Percentiles rank a stretch among this genome's conserved stretches.
Conservation (phyloP, 2,113 vertebrate genomes). For the Corvus moneduloides region DNA sequence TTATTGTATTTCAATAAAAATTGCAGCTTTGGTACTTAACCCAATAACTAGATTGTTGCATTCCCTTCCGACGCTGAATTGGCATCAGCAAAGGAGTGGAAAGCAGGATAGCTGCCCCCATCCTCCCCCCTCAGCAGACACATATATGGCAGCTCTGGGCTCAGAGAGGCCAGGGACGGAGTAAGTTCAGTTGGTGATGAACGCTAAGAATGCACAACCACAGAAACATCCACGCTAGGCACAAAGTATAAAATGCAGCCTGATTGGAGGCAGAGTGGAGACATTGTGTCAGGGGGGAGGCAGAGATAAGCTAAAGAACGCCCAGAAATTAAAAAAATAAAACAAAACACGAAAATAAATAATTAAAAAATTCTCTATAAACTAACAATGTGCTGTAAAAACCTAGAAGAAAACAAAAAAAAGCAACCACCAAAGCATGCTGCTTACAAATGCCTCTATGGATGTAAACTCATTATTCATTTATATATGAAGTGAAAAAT, state of each 20-base stretch:
- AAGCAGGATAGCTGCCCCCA: background rate
- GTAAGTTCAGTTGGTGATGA: background rate
- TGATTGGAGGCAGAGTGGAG: background rate
- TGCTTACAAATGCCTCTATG: background rate
- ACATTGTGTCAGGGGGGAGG: background rate
- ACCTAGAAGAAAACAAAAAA: background rate
- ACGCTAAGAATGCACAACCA: fast-evolving
- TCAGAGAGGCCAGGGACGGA: background rate
- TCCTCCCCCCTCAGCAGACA: background rate
- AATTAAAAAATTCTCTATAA: background rate
- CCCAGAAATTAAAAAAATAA: background rate
- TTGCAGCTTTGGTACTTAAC: conserved; percentile 42
- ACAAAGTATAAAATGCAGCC: background rate
- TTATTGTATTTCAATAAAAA: conserved; percentile 60
- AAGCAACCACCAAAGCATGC: background rate
- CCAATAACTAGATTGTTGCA: background rate
- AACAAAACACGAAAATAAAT: background rate
- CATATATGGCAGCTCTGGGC: background rate
- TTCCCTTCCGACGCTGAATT: background rate
- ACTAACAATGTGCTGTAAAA: background rate
- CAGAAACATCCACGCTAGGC: background rate
- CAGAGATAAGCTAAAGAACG: background rate
- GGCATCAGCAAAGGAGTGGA: background rate
- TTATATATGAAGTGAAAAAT: conserved; percentile 8
- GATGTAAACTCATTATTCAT: background rate